A percentile compares a stretch with the other conserved stretches of the same genome.
Evolutionary conservation across 2,888 invertebrate genomes (phyloP).

Genomic region (Lypha dubia): DNA sequence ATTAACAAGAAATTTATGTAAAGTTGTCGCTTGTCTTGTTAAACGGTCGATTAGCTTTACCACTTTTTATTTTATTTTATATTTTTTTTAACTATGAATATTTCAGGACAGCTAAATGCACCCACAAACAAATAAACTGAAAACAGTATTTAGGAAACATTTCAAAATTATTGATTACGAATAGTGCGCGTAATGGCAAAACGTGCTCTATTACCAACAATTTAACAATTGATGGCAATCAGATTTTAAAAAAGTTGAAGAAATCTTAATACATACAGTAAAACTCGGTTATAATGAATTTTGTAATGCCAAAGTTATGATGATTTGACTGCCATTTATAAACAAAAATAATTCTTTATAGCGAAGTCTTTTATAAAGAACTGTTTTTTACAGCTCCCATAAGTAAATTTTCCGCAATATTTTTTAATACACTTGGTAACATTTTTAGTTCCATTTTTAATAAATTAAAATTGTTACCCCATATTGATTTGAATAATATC

Average conservation of each 20-base stretch:
- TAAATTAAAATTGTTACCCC: no score
- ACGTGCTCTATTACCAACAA: slow-evolving; percentile 43
- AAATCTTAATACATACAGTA: no score
- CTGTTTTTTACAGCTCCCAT: no score
- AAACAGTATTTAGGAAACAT: slow-evolving; percentile 15
- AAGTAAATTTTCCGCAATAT: no score
- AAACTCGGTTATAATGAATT: no score
- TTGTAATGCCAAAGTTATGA: no score
- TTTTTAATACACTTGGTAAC: no score
- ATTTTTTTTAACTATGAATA: neutral
- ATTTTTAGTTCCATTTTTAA: no score
- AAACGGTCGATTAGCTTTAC: slow-evolving; percentile 20
- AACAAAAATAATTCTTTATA: no score
- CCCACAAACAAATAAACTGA: neutral
- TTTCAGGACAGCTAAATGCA: neutral
- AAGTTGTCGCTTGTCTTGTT: slow-evolving; percentile 24
- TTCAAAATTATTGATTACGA: slow-evolving; percentile 43
- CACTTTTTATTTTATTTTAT: neutral
- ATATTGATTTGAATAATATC: no score
- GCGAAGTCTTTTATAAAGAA: no score
- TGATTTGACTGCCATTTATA: no score
- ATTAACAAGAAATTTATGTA: slow-evolving; percentile 22
- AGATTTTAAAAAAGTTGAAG: neutral
- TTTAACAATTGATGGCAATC: neutral
- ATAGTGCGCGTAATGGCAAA: slow-evolving; percentile 40